Evolutionary conservation across 2,113 vertebrate species (phyloP).

Genomic region (Sporophila hypoxantha): DNA sequence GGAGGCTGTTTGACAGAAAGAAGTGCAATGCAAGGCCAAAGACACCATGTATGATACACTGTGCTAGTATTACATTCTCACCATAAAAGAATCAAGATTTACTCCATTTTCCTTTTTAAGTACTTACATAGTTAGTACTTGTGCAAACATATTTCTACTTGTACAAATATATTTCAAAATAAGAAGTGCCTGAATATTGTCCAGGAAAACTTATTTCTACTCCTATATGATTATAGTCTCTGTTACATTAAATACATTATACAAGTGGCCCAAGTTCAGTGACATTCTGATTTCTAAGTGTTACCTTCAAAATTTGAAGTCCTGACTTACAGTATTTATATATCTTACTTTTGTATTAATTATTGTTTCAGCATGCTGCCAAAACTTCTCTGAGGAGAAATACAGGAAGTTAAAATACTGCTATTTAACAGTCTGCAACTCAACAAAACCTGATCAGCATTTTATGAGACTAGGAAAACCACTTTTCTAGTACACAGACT

Average conservation of each 20-base stretch:
- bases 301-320: not conserved
- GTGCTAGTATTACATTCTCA: not conserved
- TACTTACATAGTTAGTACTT: not conserved
- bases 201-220: not conserved
- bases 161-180: not conserved
- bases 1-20: not conserved
- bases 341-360: not conserved
- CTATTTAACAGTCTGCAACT: not conserved
- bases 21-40: not conserved
- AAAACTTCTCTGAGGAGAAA: not conserved
- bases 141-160: not conserved
- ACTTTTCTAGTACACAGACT: not conserved
- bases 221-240: not conserved
- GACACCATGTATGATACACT: accelerated
- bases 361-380: not conserved
- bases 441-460: not conserved
- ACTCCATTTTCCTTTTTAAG: not conserved
- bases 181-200: not conserved
- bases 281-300: not conserved
- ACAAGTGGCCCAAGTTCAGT: not conserved
- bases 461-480: not conserved
- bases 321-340: not conserved
- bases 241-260: not conserved
- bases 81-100: not conserved
- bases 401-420: not conserved